Base-by-base conservation (phyloP, 2,113 vertebrate species). In the Phaethon lepturus region DNA sequence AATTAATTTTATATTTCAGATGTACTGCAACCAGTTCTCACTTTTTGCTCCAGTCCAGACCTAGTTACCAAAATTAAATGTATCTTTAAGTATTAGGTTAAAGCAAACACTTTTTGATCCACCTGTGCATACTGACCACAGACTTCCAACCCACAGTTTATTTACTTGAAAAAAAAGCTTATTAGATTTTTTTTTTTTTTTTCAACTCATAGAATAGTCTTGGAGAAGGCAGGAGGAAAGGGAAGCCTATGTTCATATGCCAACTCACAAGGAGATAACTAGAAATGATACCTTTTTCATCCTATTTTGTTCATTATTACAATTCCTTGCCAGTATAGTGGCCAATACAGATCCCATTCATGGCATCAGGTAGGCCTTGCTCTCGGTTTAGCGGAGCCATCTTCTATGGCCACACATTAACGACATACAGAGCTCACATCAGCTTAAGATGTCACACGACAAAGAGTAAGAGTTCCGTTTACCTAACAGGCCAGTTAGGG, bases 111-210 rank as follows among this genome's bases (percentile, higher is more conserved):
- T 49, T 86, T 17, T 45, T 35, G 5, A 69, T 45, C 38, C 31
- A 53, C 13, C 33, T 55, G 23, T n/a, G 19, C 25, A 33, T 12
- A n/a, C 0, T 22, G 25, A 40, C 24, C 7, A n/a, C 0, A 1
- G 17, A 78, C 5, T 78, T 63, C 24, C 0, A 73, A 62, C 15
- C 4, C 26, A 13, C 0, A 13, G 6, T 9, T 67, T 13, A 64
- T 29, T 53, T 23, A 78, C 6, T 42, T 35, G 2, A 13, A 53
- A 18, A 18, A 38, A 20, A 52, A 40, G 3, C 28, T 59, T 38
- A 38, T 38, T 38, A 7, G 38, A 38, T 38, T 38, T 38, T 38
- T 38, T 38, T 38, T 38, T 38, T 38, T 33, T 22, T 58, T 76
- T 31, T 49, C 7, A 38, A 52, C 38, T 18, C n/a, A 60, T 22